Percentiles rank a stretch among this genome's conserved stretches.
Conservation (phyloP, 1,140 invertebrate species). For the Lepidurus packardi region DNA sequence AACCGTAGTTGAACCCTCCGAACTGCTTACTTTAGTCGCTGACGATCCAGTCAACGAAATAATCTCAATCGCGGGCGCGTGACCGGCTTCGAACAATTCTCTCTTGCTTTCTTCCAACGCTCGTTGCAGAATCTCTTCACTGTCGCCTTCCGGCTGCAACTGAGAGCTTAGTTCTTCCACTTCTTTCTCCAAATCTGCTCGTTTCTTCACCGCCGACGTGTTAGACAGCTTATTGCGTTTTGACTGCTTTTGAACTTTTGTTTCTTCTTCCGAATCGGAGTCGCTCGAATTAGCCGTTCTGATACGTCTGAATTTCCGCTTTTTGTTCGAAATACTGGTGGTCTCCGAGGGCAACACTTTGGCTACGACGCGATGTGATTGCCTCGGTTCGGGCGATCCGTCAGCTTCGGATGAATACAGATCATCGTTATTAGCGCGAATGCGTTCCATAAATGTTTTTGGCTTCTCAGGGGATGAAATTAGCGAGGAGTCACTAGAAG, state of each 20-base stretch:
- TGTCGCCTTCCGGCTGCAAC: neutral
- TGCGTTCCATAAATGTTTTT: neutral
- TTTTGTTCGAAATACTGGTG: neutral
- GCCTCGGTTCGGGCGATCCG: slow-evolving; percentile 6
- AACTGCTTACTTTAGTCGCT: neutral
- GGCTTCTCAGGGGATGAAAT: neutral
- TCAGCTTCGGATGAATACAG: neutral
- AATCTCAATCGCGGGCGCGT: neutral
- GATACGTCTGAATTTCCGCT: neutral
- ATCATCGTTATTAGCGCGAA: neutral
- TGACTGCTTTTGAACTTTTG: neutral
- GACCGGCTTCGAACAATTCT: neutral
- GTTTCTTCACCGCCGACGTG: neutral
- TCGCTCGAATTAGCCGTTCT: neutral
- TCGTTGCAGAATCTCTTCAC: neutral
- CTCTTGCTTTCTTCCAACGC: neutral
- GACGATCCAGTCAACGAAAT: neutral
- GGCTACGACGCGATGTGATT: neutral
- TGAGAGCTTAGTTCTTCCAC: neutral
- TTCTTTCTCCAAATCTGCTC: neutral
- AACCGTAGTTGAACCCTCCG: neutral
- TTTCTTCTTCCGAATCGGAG: neutral
- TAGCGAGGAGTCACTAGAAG: neutral
- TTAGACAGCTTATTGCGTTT: neutral
- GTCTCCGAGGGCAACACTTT: neutral